Evolutionary conservation across 2,113 vertebrate genomes (phyloP), one percentile per base, ranked within the genome.

Genomic region (Alligator sinensis): DNA sequence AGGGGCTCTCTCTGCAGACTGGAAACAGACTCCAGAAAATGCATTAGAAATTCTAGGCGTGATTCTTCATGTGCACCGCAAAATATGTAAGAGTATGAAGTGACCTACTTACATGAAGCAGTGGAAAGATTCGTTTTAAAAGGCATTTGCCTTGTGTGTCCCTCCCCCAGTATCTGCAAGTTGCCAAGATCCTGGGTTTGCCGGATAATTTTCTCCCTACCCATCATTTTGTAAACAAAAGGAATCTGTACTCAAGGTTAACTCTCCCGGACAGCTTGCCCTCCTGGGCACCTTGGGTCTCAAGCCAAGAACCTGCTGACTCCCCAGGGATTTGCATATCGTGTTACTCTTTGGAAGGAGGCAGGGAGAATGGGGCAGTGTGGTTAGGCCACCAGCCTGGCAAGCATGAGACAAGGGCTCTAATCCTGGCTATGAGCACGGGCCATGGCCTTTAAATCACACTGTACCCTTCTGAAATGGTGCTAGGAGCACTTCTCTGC

Each of bases 91-190:
- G 58, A 94, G 68, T 47, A 87, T 4, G 87, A 95, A 72, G 83
- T 90, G 96, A 94, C 96, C 96, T 95, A 93, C 95, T 97, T 95
- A 91, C 76, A 34, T 62, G 9, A 66, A 91, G 75, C 77, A 83
- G 79, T 80, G 0, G 0, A 9, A 81, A 76, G 90, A 62, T 59
- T 78, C 38, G 6, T 55, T 58, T 91, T 90, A 86, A 92, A 93
- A 86, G 82, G 86, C 78, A 89, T 94, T 94, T 78, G 84, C 75
- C 84, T 88, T 92, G 14, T 80, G 68, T 83, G 74, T 80, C 87
- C n/a, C 75, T 87, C 74, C 14, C 74, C 84, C 80, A 0, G 0
- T 1, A 0, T 11, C 66, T 88, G 87, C 59, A 80, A 78, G 80
- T 82, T 0, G 2, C 77, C 4, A 21, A 59, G 83, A 62, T 30